Evolutionary conservation across 2,113 vertebrate genomes (phyloP).

Genomic region (Corydoras maculifer): DNA sequence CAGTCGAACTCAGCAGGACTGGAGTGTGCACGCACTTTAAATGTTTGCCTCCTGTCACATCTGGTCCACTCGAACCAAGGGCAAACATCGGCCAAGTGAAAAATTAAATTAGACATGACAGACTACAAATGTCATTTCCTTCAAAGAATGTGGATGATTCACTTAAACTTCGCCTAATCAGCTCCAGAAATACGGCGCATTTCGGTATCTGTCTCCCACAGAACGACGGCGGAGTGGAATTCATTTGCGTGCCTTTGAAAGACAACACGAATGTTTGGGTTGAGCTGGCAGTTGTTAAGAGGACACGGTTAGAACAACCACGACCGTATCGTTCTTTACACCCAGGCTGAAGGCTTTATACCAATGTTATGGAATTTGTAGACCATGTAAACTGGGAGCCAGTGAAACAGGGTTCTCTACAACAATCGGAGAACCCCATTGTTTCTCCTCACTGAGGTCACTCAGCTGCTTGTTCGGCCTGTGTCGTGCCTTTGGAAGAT

Average conservation of each 20-base stretch:
- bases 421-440: too few species aligned
- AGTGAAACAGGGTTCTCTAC: too few species aligned
- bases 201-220: constrained; percentile 2
- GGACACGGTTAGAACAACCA: constrained; percentile 3
- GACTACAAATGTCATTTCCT: constrained; percentile 7
- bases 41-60: constrained; percentile 1
- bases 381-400: too few species aligned
- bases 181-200: background rate
- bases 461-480: too few species aligned
- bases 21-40: background rate
- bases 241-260: constrained; percentile 10
- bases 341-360: too few species aligned
- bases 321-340: too few species aligned
- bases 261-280: constrained; percentile 14
- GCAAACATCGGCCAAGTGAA: background rate
- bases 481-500: too few species aligned
- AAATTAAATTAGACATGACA: background rate
- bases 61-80: constrained; percentile 1
- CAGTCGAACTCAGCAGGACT: background rate
- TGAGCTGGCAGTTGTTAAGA: constrained; percentile 12
- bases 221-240: constrained; percentile 1
- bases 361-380: too few species aligned
- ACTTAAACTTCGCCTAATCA: background rate
- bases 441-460: too few species aligned
- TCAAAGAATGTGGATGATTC: constrained; percentile 4